Evolutionary conservation across 2,113 vertebrate genomes (phyloP), one percentile per base, ranked within the genome.

Genomic region (Anhinga anhinga): DNA sequence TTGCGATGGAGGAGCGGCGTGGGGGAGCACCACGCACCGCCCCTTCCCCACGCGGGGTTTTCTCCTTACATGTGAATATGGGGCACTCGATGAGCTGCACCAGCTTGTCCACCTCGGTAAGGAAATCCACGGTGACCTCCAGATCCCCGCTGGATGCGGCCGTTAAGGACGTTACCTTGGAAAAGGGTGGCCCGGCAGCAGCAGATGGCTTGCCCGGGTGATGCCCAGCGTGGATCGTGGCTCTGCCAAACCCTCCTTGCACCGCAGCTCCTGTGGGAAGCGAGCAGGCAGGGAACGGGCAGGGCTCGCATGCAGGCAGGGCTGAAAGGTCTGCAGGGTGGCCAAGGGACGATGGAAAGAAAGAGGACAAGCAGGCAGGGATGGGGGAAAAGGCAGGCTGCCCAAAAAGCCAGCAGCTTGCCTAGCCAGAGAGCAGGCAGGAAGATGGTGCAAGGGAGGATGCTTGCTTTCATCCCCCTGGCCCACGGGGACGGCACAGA

Each of bases 11-110:
- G 88, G 61, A 20, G 21, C 4, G n/a, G 55, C 32, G 42, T 25
- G 47, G 19, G 30, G 13, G 44, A 79, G 59, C 53, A 13, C 62
- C 8, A 0, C 1, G 3, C 5, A 2, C 42, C 15, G 8, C 29
- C 86, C 88, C 73, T 30, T 71, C 78, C 78, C 76, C 82, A 26
- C 1, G 8, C 40, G 2, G 58, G 13, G 2, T 26, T 66, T 73
- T 74, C 79, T 90, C 86, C 96, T 98, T 97, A 99, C 99, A 99
- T 3, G 99, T 99, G 97, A 99, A 99, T 94, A 99, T 99, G 65
- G 99, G 99, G 81, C 99, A 99, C 97, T 99, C 99, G 1, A 99
- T 99, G 95, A 99, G 98, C 96, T 99, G 99, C 21, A 99, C 99
- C 96, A 99, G 98, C 92, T 99, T 99, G 98, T 99, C 99, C 45